phyloP scores from a whole-genome alignment of 2,888 invertebrate genomes.

The Phortica okadai region DNA sequence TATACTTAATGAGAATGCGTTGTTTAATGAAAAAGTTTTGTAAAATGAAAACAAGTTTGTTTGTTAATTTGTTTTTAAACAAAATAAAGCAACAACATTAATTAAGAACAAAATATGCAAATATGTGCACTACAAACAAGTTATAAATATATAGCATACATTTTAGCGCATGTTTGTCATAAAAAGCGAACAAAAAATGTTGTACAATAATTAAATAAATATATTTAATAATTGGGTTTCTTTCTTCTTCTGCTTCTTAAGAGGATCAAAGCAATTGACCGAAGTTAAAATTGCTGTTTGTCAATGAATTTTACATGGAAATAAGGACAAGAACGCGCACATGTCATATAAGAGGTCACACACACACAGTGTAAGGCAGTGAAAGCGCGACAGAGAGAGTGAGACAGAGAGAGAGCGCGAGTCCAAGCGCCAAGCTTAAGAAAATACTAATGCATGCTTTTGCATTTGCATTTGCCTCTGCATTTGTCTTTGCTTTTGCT shows the following conservation, averaged over 20 bases:
- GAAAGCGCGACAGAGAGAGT: background rate
- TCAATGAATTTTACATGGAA: slow-evolving; percentile 65
- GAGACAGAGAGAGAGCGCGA: background rate
- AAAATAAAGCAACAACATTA: too few relatives aligned
- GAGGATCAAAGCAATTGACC: slow-evolving; percentile 46
- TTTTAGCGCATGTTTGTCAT: background rate
- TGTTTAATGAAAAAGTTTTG: too few relatives aligned
- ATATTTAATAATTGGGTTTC: background rate
- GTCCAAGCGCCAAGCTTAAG: too few relatives aligned
- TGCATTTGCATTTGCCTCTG: too few relatives aligned
- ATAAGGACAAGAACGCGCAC: background rate
- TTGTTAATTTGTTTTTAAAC: too few relatives aligned
- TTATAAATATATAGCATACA: background rate
- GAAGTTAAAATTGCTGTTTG: slow-evolving; percentile 43
- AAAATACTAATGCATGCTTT: too few relatives aligned
- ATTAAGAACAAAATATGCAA: background rate
- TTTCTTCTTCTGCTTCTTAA: too few relatives aligned
- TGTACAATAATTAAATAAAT: background rate
- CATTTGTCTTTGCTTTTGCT: too few relatives aligned
- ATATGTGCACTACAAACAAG: background rate
- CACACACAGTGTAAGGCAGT: background rate
- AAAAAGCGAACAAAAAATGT: background rate
- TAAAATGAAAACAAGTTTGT: too few relatives aligned
- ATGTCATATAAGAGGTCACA: background rate
- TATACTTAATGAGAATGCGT: too few relatives aligned